Percentiles rank a stretch among this genome's conserved stretches.
These are phyloP conservation scores for Enteromius viviparus DNA, from an alignment of 2,797 vertebrate genomes.

Conservation along the genomic window DNA sequence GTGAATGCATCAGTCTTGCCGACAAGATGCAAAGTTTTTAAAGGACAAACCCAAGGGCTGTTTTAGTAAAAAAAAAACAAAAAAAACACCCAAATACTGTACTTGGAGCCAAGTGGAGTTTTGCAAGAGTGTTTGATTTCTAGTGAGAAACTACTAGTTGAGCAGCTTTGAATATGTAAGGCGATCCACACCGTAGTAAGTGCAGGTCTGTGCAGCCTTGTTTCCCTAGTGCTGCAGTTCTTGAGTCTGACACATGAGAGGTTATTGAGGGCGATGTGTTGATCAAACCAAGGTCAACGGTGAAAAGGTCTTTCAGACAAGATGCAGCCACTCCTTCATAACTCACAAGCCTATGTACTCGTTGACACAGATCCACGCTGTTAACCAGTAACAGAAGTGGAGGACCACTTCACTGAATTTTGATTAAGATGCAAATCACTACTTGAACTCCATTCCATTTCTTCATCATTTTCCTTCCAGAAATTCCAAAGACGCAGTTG, in stretches of 20 bases:
- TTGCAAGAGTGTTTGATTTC: conserved; percentile 8
- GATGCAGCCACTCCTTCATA: conserved; percentile 13
- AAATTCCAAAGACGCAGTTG: conserved; percentile 1
- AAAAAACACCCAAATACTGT: not conserved
- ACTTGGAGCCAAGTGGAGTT: not conserved
- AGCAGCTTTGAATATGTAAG: conserved; percentile 2
- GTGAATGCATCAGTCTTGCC: not conserved
- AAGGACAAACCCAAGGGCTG: not conserved
- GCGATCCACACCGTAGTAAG: not conserved
- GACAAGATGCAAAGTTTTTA: not conserved
- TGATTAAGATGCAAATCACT: conserved; percentile 1
- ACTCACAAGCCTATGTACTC: conserved; percentile 7
- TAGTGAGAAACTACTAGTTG: conserved; percentile 16
- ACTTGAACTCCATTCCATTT: not conserved
- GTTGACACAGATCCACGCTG: not conserved
- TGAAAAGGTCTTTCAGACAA: not conserved
- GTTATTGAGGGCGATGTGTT: conserved; percentile 8
- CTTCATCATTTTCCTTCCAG: not conserved
- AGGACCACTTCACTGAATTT: conserved; percentile 3
- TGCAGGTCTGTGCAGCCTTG: not conserved
- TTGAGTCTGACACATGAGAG: conserved; percentile 16
- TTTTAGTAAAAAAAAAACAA: not conserved
- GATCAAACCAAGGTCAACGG: conserved; percentile 3
- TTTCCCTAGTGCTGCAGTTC: not conserved
- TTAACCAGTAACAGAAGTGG: conserved; percentile 36